Conservation (phyloP, 2,888 invertebrate genomes). For the Formica aserva region DNA sequence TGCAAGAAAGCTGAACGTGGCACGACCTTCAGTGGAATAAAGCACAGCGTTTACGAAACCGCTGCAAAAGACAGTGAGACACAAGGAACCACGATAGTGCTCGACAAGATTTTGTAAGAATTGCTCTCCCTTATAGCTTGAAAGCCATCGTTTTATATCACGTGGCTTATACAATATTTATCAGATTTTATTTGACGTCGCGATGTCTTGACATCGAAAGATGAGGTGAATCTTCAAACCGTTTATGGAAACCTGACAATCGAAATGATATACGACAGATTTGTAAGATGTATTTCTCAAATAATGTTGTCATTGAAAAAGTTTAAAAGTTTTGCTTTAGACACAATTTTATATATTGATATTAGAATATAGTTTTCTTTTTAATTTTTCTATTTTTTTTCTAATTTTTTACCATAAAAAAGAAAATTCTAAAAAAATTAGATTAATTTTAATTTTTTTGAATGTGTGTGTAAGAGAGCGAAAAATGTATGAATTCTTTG, state of each 20-base stretch:
- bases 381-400: not conserved
- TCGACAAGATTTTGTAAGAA: slow-evolving; percentile 46
- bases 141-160: slow-evolving; percentile 42
- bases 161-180: slow-evolving; percentile 44
- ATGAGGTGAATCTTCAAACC: slow-evolving; percentile 26
- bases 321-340: not conserved
- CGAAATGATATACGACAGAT: not conserved
- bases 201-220: slow-evolving; percentile 22
- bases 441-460: not conserved
- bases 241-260: slow-evolving; percentile 2
- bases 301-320: not conserved
- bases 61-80: not conserved
- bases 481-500: slow-evolving; percentile 12
- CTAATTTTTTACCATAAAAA: not conserved
- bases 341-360: not conserved
- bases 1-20: slow-evolving; percentile 29
- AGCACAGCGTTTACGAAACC: slow-evolving; percentile 49
- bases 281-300: slow-evolving; percentile 6
- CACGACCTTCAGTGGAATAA: slow-evolving; percentile 21
- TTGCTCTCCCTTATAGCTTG: slow-evolving; percentile 19
- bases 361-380: not conserved
- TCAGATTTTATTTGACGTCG: slow-evolving; percentile 38
- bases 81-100: slow-evolving; percentile 2
- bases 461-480: not conserved
- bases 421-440: not conserved